Evolutionary conservation across 92 coral and sea anemone species (phyloP).

Genomic region (Zoanthus sociatus): DNA sequence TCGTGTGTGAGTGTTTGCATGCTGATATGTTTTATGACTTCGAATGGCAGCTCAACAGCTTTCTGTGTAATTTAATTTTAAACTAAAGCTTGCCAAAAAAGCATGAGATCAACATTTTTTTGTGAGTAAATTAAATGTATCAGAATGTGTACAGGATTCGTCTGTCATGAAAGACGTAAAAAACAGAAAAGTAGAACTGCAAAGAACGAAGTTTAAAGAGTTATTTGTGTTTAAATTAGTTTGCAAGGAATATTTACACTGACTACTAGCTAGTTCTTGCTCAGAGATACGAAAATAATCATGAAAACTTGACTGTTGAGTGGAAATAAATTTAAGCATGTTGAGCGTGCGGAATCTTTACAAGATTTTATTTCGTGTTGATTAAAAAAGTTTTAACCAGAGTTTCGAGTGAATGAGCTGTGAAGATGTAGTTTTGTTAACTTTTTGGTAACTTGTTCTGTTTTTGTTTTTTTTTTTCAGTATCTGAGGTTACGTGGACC

Average conservation of each 20-base stretch:
- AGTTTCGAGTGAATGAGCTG: neutral
- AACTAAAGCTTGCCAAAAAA: neutral
- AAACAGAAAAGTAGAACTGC: too few relatives aligned
- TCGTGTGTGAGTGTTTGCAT: neutral
- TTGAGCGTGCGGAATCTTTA: neutral
- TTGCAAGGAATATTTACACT: too few relatives aligned
- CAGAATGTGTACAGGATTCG: too few relatives aligned
- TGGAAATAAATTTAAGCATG: too few relatives aligned
- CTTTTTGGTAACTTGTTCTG: neutral
- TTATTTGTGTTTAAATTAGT: too few relatives aligned
- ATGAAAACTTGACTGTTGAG: too few relatives aligned
- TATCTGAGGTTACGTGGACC: constrained; percentile 97
- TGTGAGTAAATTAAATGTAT: too few relatives aligned
- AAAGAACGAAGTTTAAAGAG: too few relatives aligned
- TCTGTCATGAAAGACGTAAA: too few relatives aligned
- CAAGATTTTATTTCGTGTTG: neutral
- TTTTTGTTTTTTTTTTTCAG: constrained; percentile 66
- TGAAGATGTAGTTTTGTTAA: neutral
- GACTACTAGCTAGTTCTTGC: too few relatives aligned
- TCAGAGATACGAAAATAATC: too few relatives aligned
- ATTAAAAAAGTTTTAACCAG: neutral
- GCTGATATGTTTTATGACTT: neutral
- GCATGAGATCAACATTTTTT: too few relatives aligned
- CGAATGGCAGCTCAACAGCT: neutral
- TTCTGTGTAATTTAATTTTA: neutral